Base-by-base conservation (phyloP, 37 sponge, comb jelly and placozoan species). In the Corticium candelabrum region DNA sequence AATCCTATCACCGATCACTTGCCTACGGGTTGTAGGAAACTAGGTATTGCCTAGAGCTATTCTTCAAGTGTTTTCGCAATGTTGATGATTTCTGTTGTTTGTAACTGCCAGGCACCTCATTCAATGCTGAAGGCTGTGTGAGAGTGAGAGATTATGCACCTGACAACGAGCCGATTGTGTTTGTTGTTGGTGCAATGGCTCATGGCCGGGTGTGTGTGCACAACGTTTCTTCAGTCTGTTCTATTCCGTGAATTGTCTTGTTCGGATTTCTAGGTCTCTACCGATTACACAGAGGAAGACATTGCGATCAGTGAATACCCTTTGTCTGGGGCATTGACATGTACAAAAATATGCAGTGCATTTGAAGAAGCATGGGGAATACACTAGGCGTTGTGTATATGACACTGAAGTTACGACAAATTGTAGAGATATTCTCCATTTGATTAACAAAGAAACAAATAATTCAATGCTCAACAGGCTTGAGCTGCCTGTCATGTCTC, bases 121-220 rank as follows among this genome's bases (percentile, higher is more conserved):
- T 79, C 69, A 81, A 85, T 82, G 75, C 96, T 69, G 91, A 95
- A 30, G 76, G 88, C 69, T 78, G 90, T 38, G 89, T 95, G 33
- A 92, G 89, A 34, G 70, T 91, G 3, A 78, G 75, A 31, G 85
- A 81, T 2, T 86, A 84, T 82, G 93, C 87, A 7, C 71, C 81
- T 39, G 91, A 84, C 39, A 81, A 96, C 74, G 68, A 89, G 62
- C 95, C 99, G 7, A 39, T 92, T 57, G 99, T 99, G 68, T 92
- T 99, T 85, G 93, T 95, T 37, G 77, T 99, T 37, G 99, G 99
- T 37, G 90, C 99, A 29, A 90, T 95, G 88, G 99, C 99, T 37
- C 96, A 95, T 84, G 99, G 99, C 3, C 87, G 87, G 81, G 96
- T 96, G 21, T 71, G 71, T 67, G 0, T 0, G 3, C n/a, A 1